Evolutionary conservation across 2,113 vertebrate genomes (phyloP).

Genomic region (Elaphurus davidianus): DNA sequence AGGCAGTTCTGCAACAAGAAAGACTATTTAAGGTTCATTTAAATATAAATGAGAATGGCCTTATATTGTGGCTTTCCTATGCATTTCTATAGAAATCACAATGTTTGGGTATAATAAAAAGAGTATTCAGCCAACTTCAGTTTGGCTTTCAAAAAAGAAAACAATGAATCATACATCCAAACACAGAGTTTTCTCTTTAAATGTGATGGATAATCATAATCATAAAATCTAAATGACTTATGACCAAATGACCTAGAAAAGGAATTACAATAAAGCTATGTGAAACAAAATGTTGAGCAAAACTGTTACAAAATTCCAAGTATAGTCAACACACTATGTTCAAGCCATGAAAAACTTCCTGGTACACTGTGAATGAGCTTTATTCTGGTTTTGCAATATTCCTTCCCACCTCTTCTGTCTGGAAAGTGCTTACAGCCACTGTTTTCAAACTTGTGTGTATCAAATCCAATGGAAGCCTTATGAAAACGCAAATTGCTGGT

Average conservation of each 20-base stretch:
- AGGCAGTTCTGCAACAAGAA: background rate
- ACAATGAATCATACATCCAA: background rate
- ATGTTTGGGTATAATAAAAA: background rate
- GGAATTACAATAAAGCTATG: background rate
- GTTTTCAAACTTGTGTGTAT: background rate
- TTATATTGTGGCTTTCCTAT: background rate
- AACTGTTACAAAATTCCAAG: background rate
- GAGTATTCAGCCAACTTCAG: background rate
- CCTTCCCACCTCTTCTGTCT: background rate
- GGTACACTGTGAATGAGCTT: background rate
- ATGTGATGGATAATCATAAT: background rate
- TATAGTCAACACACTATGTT: background rate
- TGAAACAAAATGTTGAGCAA: background rate
- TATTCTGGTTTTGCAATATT: background rate
- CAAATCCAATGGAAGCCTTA: background rate
- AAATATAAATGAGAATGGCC: background rate
- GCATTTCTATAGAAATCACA: background rate
- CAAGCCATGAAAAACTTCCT: background rate
- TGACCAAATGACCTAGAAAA: background rate
- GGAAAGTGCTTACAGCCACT: background rate
- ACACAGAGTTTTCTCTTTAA: constrained; percentile 15
- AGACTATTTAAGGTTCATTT: background rate
- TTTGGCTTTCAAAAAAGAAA: background rate
- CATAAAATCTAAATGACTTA: background rate
- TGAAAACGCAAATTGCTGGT: background rate